Percentiles rank a stretch among this genome's conserved stretches.
phyloP scores from a whole-genome alignment of 2,797 vertebrate species.

The Trichosurus vulpecula region DNA sequence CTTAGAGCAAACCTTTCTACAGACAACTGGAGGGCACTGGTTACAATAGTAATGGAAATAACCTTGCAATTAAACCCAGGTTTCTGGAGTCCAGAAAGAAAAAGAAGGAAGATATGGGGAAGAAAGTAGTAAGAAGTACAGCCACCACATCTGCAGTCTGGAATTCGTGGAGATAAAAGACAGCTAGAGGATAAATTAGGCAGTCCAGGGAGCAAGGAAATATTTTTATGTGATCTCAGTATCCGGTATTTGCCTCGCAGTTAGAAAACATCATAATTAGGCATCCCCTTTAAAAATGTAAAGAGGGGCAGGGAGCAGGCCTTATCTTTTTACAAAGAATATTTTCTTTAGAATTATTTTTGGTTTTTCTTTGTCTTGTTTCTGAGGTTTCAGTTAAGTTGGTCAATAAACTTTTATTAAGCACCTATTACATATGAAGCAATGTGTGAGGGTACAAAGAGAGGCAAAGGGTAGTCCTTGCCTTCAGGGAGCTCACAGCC shows the following conservation, averaged over 20 bases:
- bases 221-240: slow-evolving; percentile 29
- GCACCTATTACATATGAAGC: background rate
- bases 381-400: background rate
- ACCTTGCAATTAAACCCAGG: background rate
- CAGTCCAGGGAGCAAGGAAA: slow-evolving; percentile 18
- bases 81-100: background rate
- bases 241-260: slow-evolving; percentile 21
- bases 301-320: background rate
- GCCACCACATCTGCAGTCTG: background rate
- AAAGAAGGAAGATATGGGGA: background rate
- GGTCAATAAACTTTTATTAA: background rate
- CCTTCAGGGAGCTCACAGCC: background rate
- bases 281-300: slow-evolving; percentile 19
- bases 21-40: background rate
- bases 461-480: background rate
- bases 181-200: slow-evolving; percentile 38
- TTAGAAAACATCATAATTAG: slow-evolving; percentile 41
- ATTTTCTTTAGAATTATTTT: slow-evolving; percentile 21
- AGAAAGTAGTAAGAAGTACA: background rate
- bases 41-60: background rate
- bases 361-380: slow-evolving; percentile 28
- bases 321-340: slow-evolving; percentile 44
- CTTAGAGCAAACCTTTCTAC: slow-evolving; percentile 7
- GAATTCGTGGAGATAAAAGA: slow-evolving; percentile 45
- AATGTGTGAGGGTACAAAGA: background rate